Conservation (phyloP, 2,113 vertebrate genomes). For the Amphiprion ocellaris region DNA sequence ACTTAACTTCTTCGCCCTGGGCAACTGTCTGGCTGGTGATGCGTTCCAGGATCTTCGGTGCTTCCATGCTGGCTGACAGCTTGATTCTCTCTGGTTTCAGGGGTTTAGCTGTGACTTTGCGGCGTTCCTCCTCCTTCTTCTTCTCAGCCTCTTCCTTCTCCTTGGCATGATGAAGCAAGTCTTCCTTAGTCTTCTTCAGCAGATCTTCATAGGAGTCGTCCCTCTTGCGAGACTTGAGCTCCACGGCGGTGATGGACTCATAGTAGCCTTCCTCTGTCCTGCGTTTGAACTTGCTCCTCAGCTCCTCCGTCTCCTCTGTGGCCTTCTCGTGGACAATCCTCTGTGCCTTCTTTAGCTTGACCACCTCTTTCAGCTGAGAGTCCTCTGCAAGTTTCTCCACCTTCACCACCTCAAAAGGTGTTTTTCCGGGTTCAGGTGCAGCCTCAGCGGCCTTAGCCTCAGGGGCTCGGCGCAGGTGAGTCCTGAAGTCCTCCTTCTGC, state of each 20-base stretch:
- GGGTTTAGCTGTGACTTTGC: slow-evolving; percentile 89
- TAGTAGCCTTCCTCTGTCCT: slow-evolving; percentile 98
- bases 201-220: slow-evolving; percentile 96
- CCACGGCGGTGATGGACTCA: slow-evolving; percentile 97
- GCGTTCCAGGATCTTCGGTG: slow-evolving; percentile 95
- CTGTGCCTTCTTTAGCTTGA: slow-evolving; percentile 93
- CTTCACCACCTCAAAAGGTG: slow-evolving; percentile 92
- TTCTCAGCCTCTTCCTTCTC: slow-evolving; percentile 93
- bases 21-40: slow-evolving; percentile 96
- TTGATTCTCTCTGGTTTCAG: slow-evolving; percentile 92
- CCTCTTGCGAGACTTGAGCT: slow-evolving; percentile 95
- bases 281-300: slow-evolving; percentile 97
- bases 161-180: slow-evolving; percentile 94
- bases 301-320: slow-evolving; percentile 94
- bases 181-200: slow-evolving; percentile 95
- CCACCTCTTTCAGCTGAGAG: slow-evolving; percentile 89
- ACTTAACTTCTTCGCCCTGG: slow-evolving; percentile 91
- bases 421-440: slow-evolving; percentile 87
- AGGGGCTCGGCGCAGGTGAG: slow-evolving; percentile 91
- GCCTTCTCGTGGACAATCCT: slow-evolving; percentile 92
- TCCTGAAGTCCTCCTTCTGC: slow-evolving; percentile 95
- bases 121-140: slow-evolving; percentile 89
- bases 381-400: slow-evolving; percentile 87
- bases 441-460: slow-evolving; percentile 86
- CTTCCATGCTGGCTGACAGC: slow-evolving; percentile 95